Conservation (phyloP, 2,113 vertebrate species). For the Siniperca knerii region DNA sequence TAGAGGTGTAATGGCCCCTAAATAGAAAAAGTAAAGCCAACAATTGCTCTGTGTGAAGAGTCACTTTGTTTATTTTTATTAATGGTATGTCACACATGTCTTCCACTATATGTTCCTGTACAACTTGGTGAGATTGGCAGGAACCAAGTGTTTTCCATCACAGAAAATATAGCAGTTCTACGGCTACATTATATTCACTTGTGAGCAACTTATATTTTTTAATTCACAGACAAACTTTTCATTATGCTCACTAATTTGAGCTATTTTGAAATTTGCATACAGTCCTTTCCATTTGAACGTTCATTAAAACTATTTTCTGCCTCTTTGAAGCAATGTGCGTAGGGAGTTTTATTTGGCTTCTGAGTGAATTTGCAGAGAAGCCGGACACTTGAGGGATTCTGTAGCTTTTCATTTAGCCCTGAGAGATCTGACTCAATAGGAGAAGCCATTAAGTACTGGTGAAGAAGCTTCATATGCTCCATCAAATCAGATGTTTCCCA, state of each 20-base stretch:
- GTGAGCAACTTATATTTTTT: not conserved
- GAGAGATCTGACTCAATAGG: slow-evolving; percentile 36
- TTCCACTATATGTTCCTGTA: not conserved
- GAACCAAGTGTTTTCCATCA: slow-evolving; percentile 28
- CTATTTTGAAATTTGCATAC: not conserved
- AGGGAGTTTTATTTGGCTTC: slow-evolving; percentile 3
- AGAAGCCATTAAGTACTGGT: slow-evolving; percentile 10
- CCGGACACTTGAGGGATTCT: not conserved
- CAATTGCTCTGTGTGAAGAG: not conserved
- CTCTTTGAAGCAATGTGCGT: not conserved
- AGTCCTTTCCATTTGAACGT: not conserved
- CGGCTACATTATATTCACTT: not conserved
- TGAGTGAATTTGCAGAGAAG: slow-evolving; percentile 21
- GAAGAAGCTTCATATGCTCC: slow-evolving; percentile 20
- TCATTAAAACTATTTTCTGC: slow-evolving; percentile 23
- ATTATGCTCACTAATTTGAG: not conserved
- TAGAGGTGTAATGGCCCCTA: not conserved
- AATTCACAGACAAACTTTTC: slow-evolving; percentile 27
- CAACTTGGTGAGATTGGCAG: not conserved
- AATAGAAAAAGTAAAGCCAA: not conserved
- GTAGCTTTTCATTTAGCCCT: slow-evolving; percentile 30
- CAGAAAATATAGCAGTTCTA: not conserved
- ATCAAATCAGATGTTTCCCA: slow-evolving; percentile 24
- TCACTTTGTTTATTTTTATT: not conserved
- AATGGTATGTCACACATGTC: not conserved